phyloP scores from a whole-genome alignment of 2,888 invertebrate species.

The Tricholauxania praeusta region DNA sequence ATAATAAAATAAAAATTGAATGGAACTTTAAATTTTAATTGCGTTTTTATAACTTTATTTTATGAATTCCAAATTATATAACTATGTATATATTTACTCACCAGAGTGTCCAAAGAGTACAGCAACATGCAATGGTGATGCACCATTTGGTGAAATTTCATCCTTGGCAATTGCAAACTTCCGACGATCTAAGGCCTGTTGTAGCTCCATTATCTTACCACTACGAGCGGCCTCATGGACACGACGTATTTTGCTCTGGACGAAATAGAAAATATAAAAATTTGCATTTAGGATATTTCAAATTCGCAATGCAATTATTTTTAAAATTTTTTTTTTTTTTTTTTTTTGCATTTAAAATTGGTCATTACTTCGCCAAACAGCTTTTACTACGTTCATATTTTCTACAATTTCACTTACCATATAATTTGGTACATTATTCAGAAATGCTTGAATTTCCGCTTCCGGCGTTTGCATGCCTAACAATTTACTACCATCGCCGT shows the following conservation, averaged over 20 bases:
- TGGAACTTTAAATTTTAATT: too few relatives aligned
- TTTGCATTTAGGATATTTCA: not conserved
- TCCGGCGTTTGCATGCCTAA: conserved; percentile 78
- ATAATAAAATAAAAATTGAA: too few relatives aligned
- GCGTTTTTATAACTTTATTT: too few relatives aligned
- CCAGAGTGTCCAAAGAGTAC: conserved; percentile 86
- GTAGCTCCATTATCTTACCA: conserved; percentile 86
- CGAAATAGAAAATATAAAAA: not conserved
- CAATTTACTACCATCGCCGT: conserved; percentile 86
- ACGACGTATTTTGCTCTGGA: conserved; percentile 87
- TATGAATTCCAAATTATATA: too few relatives aligned
- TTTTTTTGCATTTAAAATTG: not conserved
- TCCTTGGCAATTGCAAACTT: conserved; percentile 93
- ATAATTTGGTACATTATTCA: conserved; percentile 87
- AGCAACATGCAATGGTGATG: conserved; percentile 89
- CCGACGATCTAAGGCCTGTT: conserved; percentile 86
- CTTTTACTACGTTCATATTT: not conserved
- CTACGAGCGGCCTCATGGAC: conserved; percentile 88
- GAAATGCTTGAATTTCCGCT: conserved; percentile 85
- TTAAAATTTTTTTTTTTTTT: not conserved
- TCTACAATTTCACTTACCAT: conserved; percentile 74
- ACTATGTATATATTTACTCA: conserved; percentile 53
- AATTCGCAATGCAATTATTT: not conserved
- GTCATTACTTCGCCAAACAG: not conserved
- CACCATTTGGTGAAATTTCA: conserved; percentile 83